These are phyloP conservation scores for Rhadina sibilatrix DNA, from an alignment of 2,113 vertebrate genomes.

Conservation along the genomic window DNA sequence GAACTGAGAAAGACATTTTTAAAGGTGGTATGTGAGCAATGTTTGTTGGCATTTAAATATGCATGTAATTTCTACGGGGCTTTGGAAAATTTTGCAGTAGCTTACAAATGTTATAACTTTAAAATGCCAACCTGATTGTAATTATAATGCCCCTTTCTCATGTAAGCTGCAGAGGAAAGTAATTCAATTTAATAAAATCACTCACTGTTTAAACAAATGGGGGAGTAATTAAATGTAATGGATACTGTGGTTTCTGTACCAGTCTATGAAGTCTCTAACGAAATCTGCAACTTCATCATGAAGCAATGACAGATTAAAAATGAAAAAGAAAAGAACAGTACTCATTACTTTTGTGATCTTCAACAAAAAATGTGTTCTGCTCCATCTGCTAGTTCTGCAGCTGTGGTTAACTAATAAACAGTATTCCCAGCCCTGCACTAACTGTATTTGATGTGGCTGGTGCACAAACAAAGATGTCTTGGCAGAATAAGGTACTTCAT, in stretches of 20 bases:
- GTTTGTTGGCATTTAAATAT: not conserved
- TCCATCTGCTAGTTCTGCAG: constrained; percentile 54
- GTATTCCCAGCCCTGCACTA: constrained; percentile 29
- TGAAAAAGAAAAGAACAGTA: not conserved
- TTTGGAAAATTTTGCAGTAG: not conserved
- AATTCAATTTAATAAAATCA: constrained; percentile 12
- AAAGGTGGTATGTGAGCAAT: not conserved
- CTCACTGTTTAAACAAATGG: not conserved
- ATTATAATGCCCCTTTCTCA: not conserved
- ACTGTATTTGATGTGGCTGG: constrained; percentile 12
- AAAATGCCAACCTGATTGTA: not conserved
- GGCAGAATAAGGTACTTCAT: constrained; percentile 17
- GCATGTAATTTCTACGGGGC: not conserved
- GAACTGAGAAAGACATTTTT: not conserved
- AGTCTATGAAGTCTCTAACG: not conserved
- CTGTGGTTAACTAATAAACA: constrained; percentile 64
- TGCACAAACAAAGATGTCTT: constrained; percentile 45
- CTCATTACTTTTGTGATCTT: constrained; percentile 16
- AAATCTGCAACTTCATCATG: not conserved
- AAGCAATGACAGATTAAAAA: constrained; percentile 14
- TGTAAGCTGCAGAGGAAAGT: not conserved
- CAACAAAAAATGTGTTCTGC: not conserved
- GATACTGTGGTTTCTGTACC: not conserved
- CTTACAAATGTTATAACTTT: not conserved
- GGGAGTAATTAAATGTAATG: not conserved